Evolutionary conservation across 2,797 vertebrate genomes (phyloP).

Genomic region (Esox lucius): DNA sequence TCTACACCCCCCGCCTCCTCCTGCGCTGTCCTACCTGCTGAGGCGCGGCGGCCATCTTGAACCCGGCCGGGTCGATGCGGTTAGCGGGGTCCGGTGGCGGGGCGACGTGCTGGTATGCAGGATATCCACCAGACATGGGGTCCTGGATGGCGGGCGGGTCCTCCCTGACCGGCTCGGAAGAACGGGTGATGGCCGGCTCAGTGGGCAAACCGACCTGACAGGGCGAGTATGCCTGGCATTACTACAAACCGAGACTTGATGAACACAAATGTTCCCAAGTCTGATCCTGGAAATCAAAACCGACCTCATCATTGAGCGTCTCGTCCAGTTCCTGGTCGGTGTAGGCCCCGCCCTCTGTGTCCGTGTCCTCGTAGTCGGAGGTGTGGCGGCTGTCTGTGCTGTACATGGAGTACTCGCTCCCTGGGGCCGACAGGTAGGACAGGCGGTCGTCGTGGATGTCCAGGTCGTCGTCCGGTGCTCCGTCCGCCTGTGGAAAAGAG

Average conservation of each 20-base stretch:
- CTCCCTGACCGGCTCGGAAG: slow-evolving; percentile 96
- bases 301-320: slow-evolving; percentile 96
- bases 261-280: too few relatives aligned
- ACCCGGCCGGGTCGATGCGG: slow-evolving; percentile 92
- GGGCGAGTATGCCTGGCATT: too few relatives aligned
- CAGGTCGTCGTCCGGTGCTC: slow-evolving; percentile 91
- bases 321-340: slow-evolving; percentile 99
- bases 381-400: slow-evolving; percentile 99
- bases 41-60: slow-evolving; percentile 81
- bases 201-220: too few relatives aligned
- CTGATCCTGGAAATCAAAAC: too few relatives aligned
- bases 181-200: slow-evolving; percentile 96
- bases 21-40: slow-evolving; percentile 69
- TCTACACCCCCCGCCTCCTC: neutral
- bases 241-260: too few relatives aligned
- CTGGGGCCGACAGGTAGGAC: slow-evolving; percentile 98
- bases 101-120: slow-evolving; percentile 81
- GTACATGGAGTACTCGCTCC: slow-evolving; percentile 99
- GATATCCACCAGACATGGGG: slow-evolving; percentile 81
- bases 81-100: slow-evolving; percentile 84
- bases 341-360: slow-evolving; percentile 98
- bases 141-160: slow-evolving; percentile 94
- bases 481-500: slow-evolving; percentile 90
- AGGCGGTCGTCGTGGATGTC: slow-evolving; percentile 98
- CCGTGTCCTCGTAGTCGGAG: slow-evolving; percentile 98